phyloP scores from a whole-genome alignment of 2,888 invertebrate genomes.

The Caenorhabditis parvicauda region DNA sequence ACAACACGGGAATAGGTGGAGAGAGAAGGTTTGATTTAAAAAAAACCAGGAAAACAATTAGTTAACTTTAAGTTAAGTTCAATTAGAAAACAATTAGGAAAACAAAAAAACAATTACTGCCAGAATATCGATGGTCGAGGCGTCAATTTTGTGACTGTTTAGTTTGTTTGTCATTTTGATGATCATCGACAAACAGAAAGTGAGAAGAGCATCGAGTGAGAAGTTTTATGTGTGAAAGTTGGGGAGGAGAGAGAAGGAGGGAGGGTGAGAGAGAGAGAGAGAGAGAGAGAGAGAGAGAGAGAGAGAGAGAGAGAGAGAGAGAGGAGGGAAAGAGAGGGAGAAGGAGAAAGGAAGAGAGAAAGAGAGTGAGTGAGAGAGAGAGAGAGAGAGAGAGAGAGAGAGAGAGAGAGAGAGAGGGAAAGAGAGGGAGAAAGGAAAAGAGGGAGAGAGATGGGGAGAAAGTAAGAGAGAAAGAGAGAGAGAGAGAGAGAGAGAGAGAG shows the following conservation, averaged over 20 bases:
- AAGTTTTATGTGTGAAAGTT: not conserved
- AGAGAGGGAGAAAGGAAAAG: not conserved
- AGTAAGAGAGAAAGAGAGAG: too few relatives aligned
- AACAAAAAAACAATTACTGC: too few relatives aligned
- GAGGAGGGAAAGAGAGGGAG: not conserved
- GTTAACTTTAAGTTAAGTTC: too few relatives aligned
- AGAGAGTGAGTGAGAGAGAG: constrained; percentile 7
- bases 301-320: not conserved
- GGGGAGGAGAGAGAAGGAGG: not conserved
- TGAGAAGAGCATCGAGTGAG: not conserved
- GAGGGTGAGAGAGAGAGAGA: not conserved
- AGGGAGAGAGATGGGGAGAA: not conserved
- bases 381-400: not conserved
- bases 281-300: not conserved
- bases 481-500: too few relatives aligned
- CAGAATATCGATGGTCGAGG: too few relatives aligned
- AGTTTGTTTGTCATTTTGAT: too few relatives aligned
- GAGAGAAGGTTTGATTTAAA: too few relatives aligned
- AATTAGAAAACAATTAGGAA: too few relatives aligned
- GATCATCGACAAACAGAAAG: not conserved
- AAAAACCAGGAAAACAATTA: too few relatives aligned
- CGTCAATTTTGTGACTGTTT: too few relatives aligned
- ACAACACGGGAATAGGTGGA: too few relatives aligned
- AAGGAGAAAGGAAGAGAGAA: not conserved
- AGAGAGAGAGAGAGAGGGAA: constrained; percentile 3